Percentiles rank a stretch among this genome's conserved stretches.
phyloP scores from a whole-genome alignment of 2,113 vertebrate species.

The Archocentrus centrarchus region DNA sequence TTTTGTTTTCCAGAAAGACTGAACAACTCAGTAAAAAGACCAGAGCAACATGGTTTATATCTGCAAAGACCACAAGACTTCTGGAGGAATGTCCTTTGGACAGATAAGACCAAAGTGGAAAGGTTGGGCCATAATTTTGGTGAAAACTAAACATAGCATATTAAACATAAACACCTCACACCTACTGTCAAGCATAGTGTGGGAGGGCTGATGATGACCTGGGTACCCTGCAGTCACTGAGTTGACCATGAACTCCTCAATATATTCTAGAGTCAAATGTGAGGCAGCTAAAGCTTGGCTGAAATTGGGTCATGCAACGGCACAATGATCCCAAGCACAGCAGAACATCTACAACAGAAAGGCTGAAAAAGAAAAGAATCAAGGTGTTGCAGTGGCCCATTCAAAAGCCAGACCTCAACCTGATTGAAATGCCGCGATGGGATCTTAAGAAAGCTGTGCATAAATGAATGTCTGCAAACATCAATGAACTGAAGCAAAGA shows the following conservation, averaged over 20 bases:
- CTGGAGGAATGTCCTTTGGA: not conserved
- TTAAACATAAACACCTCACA: not conserved
- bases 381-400: not conserved
- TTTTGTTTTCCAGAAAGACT: too few relatives aligned
- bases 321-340: not conserved
- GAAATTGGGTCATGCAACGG: not conserved
- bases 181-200: not conserved
- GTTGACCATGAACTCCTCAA: not conserved
- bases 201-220: not conserved
- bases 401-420: not conserved
- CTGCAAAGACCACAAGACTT: not conserved
- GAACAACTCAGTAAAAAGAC: too few relatives aligned
- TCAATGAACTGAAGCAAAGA: constrained; percentile 3
- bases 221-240: not conserved
- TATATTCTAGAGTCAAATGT: not conserved
- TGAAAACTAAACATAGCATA: not conserved
- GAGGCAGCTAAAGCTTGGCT: not conserved
- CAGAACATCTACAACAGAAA: not conserved
- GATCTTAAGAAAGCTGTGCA: constrained; percentile 5
- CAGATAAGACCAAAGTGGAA: not conserved
- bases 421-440: not conserved
- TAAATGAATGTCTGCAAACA: not conserved
- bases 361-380: not conserved
- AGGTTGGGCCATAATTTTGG: not conserved
- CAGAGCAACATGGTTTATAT: too few relatives aligned